phyloP scores from a whole-genome alignment of 2,888 invertebrate species.

The Prosopocoilus inquinatus region DNA sequence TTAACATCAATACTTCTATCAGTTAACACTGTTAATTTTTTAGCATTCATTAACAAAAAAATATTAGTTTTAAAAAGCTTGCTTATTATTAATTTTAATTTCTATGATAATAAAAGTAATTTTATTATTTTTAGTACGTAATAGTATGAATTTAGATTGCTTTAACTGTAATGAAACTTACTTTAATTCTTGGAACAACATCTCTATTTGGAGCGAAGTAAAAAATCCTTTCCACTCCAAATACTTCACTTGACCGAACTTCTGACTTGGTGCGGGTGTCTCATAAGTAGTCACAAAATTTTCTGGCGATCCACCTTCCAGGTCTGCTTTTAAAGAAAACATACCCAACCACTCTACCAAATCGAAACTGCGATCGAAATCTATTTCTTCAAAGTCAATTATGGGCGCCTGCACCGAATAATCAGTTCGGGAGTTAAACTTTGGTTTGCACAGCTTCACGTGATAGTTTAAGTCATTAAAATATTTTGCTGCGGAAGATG shows the following conservation, averaged over 20 bases:
- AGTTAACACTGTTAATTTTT: too few relatives aligned
- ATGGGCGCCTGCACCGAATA: constrained; percentile 50
- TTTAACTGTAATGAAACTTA: constrained; percentile 27
- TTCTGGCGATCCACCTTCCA: constrained; percentile 38
- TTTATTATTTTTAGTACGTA: constrained; percentile 3
- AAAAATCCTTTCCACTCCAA: constrained; percentile 56
- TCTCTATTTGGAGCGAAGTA: constrained; percentile 44
- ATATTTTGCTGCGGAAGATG: constrained; percentile 62
- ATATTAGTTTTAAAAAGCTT: too few relatives aligned
- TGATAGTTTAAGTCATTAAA: constrained; percentile 51
- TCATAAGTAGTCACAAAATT: constrained; percentile 49
- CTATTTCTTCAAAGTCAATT: constrained; percentile 32
- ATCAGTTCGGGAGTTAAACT: constrained; percentile 40
- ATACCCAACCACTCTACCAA: constrained; percentile 60
- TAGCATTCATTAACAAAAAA: too few relatives aligned
- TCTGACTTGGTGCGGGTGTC: constrained; percentile 42
- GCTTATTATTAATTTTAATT: too few relatives aligned
- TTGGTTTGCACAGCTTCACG: constrained; percentile 51
- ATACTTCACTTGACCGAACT: constrained; percentile 45
- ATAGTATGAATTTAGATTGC: constrained; percentile 1
- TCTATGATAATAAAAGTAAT: background rate
- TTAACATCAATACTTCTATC: too few relatives aligned
- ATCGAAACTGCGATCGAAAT: constrained; percentile 38
- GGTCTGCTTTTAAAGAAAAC: constrained; percentile 50
- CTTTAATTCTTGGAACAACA: constrained; percentile 45